Evolutionary conservation across 1,140 invertebrate species (phyloP).

Genomic region (Sogatella furcifera): DNA sequence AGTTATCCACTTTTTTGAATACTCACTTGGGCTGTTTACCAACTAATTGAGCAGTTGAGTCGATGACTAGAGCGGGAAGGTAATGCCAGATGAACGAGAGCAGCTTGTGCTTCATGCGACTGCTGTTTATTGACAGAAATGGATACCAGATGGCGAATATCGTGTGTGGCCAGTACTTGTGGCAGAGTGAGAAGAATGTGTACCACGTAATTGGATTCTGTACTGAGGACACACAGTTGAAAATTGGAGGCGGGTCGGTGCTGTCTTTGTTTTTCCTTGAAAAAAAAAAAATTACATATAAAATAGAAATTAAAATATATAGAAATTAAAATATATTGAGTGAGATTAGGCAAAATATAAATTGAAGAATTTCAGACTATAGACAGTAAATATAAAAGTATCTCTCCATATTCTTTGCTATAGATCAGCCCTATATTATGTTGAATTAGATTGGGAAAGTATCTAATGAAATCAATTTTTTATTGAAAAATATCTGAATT

Average conservation of each 20-base stretch:
- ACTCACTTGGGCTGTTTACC: conserved; percentile 52
- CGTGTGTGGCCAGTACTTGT: conserved; percentile 21
- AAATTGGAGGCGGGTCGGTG: conserved; percentile 38
- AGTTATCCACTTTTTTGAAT: too few species aligned
- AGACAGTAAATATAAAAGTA: too few species aligned
- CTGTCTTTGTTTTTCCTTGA: conserved; percentile 21
- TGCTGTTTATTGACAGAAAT: conserved; percentile 39
- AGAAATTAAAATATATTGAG: too few species aligned
- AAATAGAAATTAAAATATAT: too few species aligned
- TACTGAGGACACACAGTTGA: conserved; percentile 56
- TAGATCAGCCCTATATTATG: too few species aligned
- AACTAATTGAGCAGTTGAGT: conserved; percentile 43
- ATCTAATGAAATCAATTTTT: too few species aligned
- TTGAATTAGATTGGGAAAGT: too few species aligned
- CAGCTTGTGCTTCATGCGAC: conserved; percentile 39
- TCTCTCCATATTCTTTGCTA: too few species aligned
- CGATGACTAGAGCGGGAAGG: conserved; percentile 53
- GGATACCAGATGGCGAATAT: conserved; percentile 39
- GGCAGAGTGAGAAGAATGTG: conserved; percentile 42
- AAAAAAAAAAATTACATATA: neutral
- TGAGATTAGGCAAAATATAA: too few species aligned
- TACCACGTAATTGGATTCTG: conserved; percentile 56
- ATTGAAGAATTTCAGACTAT: too few species aligned
- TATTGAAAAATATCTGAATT: too few species aligned
- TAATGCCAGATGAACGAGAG: conserved; percentile 45